Base-by-base conservation (phyloP, 2,113 vertebrate species). In the Chamaetylas fuelleborni region DNA sequence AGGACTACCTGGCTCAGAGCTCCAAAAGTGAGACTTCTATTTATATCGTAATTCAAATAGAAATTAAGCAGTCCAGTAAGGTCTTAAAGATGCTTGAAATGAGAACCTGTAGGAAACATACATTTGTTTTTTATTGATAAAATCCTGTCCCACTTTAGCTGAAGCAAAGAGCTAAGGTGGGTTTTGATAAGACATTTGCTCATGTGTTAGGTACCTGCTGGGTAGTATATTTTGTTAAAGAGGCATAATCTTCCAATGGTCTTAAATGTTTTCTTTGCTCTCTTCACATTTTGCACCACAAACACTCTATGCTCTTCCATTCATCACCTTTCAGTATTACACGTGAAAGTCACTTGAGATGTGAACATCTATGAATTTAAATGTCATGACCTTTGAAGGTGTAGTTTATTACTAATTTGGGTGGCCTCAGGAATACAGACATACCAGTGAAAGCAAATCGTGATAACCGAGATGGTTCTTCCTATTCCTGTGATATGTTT, bases 201-300 rank as follows among this genome's bases (percentile, higher is more conserved):
- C 0, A 0, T 79, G 11, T 74, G 8, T 84, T 36, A 33, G n/a
- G 38, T n/a, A n/a, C 6, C 7, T 56, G 33, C 24, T 40, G 12
- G 34, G 18, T 56, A 76, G 48, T 67, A 7, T 7, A 36, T 78
- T 79, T 66, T 81, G 12, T 74, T 70, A 67, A 72, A 72, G 11
- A 11, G 23, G 6, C 5, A 3, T 66, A 34, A 81, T 53, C 16
- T 67, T 62, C 14, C 17, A 48, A 3, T 56, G 14, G 14, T 28
- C 14, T 24, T 48, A 54, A n/a, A 36, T 50, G 3, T 58, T 73
- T 92, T 45, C 10, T 42, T 71, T 65, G 14, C 12, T 60, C 8
- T 85, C 29, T 88, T 56, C 43, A 23, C 16, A 34, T 70, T 8
- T 45, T 61, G 47, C 11, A 40, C 12, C 24, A 38, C 12, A 73